phyloP scores from a whole-genome alignment of 2,888 invertebrate species.

The Galeruca laticollis region DNA sequence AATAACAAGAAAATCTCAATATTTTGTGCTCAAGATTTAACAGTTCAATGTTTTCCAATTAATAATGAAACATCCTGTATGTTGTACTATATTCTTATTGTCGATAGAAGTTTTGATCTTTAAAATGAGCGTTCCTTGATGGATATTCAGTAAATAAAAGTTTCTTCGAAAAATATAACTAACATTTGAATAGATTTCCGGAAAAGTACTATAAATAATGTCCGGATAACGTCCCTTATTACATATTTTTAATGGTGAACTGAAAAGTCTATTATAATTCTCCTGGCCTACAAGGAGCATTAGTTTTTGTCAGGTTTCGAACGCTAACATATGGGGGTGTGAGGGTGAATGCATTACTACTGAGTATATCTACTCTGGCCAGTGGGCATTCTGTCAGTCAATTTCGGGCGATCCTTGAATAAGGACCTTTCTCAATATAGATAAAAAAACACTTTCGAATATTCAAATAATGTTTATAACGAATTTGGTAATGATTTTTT shows the following conservation, averaged over 20 bases:
- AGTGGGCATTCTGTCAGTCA: constrained; percentile 62
- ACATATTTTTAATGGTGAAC: background rate
- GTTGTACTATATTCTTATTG: too few relatives aligned
- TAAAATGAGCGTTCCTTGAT: too few relatives aligned
- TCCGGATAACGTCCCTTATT: background rate
- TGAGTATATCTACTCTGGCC: constrained; percentile 64
- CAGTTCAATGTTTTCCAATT: too few relatives aligned
- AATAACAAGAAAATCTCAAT: too few relatives aligned
- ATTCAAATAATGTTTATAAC: constrained; percentile 3
- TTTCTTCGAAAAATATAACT: too few relatives aligned
- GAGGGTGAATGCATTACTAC: constrained; percentile 66
- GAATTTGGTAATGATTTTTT: constrained; percentile 46
- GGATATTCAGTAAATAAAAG: too few relatives aligned
- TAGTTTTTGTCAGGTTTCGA: constrained; percentile 27
- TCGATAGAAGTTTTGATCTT: too few relatives aligned
- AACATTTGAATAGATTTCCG: too few relatives aligned
- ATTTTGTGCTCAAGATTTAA: too few relatives aligned
- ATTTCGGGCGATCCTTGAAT: constrained; percentile 42
- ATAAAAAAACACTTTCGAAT: constrained; percentile 10
- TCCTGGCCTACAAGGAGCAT: constrained; percentile 28
- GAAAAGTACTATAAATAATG: background rate
- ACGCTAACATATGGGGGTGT: constrained; percentile 48
- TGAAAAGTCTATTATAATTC: constrained; percentile 17
- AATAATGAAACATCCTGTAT: too few relatives aligned
- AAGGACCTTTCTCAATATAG: constrained; percentile 26